Evolutionary conservation across 1,140 invertebrate genomes (phyloP), one percentile per base, ranked within the genome.

Genomic region (Rhynchophorus ferrugineus): DNA sequence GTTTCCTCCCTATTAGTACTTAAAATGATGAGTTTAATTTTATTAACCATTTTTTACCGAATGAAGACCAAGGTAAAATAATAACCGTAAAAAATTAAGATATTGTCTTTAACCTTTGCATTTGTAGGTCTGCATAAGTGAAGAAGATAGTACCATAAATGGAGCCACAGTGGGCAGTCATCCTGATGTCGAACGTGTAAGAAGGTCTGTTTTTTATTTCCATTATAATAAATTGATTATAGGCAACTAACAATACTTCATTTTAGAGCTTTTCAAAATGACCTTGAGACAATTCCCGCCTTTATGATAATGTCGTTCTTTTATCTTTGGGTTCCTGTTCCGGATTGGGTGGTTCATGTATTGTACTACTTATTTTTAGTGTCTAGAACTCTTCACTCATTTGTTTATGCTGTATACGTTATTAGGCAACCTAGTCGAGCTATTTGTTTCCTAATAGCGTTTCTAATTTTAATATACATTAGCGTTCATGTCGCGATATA

Each of bases 231-330:
- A 6, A 37, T 50, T 20, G 8, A n/a, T n/a, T 44, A 14, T 37
- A 37, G 3, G 16, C 13, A n/a, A 37, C 1, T 39, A 3, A 54
- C n/a, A 1, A 16, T 13, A 46, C 49, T 57, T 47, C 35, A 35
- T 66, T 65, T 47, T 47, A 66, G 75, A 53, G 73, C 73, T 20
- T 73, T 76, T 56, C 58, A 68, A 54, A 77, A 77, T 55, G 75
- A 77, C 59, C 52, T 77, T 37, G 75, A 77, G 59, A 77, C 75
- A 49, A 73, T 77, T 9, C 56, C 71, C 2, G 63, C 69, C 1
- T 77, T 76, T 49, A 58, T 75, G 8, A 49, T 72, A 14, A 59
- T 75, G 19, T 70, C 65, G 9, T 62, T 74, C 3, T 45, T 73
- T 3, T 78, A 75, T 52, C 59, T 74, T 3, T 54, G 63, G 1